Evolutionary conservation across 37 sponge, comb jelly and placozoan species (phyloP).

Genomic region (Aphrocallistes beatrix): DNA sequence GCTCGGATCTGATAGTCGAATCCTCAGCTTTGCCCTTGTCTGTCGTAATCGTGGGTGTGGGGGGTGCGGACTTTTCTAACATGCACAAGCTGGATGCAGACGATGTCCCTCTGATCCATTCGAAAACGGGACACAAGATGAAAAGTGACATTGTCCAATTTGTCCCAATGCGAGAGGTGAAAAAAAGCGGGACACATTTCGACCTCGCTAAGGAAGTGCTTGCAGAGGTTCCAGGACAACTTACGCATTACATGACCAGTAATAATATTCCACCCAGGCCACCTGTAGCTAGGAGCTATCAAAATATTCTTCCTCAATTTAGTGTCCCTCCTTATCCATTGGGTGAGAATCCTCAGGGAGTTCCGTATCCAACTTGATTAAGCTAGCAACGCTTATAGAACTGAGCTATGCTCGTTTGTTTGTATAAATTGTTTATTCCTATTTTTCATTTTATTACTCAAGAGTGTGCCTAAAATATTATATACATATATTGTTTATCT

Average conservation of each 20-base stretch:
- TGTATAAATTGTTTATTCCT: too few species aligned
- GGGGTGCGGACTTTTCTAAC: conserved; percentile 71
- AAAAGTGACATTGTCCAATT: conserved; percentile 80
- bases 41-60: conserved; percentile 87
- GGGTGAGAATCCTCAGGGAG: not conserved
- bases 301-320: too few species aligned
- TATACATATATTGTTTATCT: too few species aligned
- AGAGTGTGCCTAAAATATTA: too few species aligned
- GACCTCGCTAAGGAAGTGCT: not conserved
- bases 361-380: too few species aligned
- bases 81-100: conserved; percentile 80
- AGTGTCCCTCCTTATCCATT: not conserved
- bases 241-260: not conserved
- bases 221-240: conserved; percentile 1
- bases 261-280: not conserved
- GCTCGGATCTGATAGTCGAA: conserved; percentile 61
- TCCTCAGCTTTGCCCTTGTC: conserved; percentile 70
- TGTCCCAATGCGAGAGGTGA: conserved; percentile 59
- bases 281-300: too few species aligned
- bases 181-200: not conserved
- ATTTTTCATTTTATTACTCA: too few species aligned
- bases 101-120: conserved; percentile 51
- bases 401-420: too few species aligned
- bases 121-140: conserved; percentile 50
- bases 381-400: too few species aligned